Evolutionary conservation across 2,888 invertebrate genomes (phyloP).

Genomic region (Eutolmus rufibarbis): DNA sequence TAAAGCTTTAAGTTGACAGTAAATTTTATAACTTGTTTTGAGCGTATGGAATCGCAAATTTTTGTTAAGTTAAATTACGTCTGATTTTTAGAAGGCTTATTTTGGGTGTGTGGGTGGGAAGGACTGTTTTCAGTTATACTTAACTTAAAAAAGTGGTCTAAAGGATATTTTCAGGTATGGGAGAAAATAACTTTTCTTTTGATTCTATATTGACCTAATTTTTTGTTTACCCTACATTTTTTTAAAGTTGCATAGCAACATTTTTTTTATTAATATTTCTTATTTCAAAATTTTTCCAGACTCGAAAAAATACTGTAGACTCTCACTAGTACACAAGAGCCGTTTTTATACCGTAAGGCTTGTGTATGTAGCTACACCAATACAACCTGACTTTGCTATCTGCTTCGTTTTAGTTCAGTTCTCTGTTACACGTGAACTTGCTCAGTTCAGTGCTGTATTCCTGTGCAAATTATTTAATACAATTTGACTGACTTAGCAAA

Average conservation of each 20-base stretch:
- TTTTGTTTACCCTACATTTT: not conserved
- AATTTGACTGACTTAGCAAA: not conserved
- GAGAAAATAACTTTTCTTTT: not conserved
- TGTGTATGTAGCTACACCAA: not conserved
- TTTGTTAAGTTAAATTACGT: not conserved
- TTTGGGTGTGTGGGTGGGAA: not conserved
- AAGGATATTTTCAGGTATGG: not conserved
- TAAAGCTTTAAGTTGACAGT: not conserved
- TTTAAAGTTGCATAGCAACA: not conserved
- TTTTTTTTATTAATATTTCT: not conserved
- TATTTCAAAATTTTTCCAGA: not conserved
- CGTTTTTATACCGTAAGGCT: not conserved
- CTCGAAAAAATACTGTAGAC: not conserved
- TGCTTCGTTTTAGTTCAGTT: constrained; percentile 25
- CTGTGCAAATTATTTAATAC: not conserved
- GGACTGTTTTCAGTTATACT: not conserved
- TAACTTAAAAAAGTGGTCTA: not conserved
- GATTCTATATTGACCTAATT: not conserved
- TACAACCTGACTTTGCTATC: not conserved
- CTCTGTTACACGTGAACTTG: constrained; percentile 27
- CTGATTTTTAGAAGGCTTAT: not conserved
- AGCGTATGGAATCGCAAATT: not conserved
- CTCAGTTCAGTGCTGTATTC: not conserved
- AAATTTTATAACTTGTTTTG: not conserved
- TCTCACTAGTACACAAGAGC: not conserved